Evolutionary conservation across 2,113 vertebrate genomes (phyloP), one percentile per base, ranked within the genome.

Genomic region (Oryzias celebensis): DNA sequence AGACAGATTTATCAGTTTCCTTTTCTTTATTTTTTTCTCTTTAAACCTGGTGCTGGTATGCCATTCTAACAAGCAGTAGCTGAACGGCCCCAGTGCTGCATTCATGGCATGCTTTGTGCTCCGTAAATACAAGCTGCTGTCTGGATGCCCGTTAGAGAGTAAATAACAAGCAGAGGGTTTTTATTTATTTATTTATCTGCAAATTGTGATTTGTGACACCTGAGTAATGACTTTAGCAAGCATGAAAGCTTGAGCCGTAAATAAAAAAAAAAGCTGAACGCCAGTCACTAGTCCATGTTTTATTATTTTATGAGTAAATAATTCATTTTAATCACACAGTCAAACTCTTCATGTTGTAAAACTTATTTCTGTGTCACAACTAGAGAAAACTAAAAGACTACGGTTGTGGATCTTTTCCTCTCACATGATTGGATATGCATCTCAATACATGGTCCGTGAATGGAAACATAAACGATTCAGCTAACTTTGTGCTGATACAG

Each of bases 161-260:
- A 52, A 61, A 82, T 60, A 72, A 69, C 63, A 71, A 61, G 51
- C 7, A 23, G 52, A 52, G 70, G 56, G 24, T 43, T 46, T 17
- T 46, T 14, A 16, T 46, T 24, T n/a, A 36, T 10, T 10, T 8
- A 36, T 36, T 36, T 36, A 36, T 52, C 75, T 58, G 53, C 16
- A 62, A 61, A 73, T 68, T 58, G 26, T 56, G 49, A 65, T 69
- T 55, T 71, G 53, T 71, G 62, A 66, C 59, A 84, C 75, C 77
- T 63, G 74, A 77, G 55, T 53, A 65, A 72, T 18, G 13, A 60
- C 77, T 52, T 60, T 49, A 58, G 43, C 10, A 46, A 68, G 58
- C 48, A 20, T 77, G 74, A 72, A 68, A 58, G 22, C 57, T 57
- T 23, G n/a, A 77, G 70, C 50, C 31, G n/a, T 4, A 16, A 31